Evolutionary conservation across 2,113 vertebrate genomes (phyloP).

Genomic region (Electrona antarctica): DNA sequence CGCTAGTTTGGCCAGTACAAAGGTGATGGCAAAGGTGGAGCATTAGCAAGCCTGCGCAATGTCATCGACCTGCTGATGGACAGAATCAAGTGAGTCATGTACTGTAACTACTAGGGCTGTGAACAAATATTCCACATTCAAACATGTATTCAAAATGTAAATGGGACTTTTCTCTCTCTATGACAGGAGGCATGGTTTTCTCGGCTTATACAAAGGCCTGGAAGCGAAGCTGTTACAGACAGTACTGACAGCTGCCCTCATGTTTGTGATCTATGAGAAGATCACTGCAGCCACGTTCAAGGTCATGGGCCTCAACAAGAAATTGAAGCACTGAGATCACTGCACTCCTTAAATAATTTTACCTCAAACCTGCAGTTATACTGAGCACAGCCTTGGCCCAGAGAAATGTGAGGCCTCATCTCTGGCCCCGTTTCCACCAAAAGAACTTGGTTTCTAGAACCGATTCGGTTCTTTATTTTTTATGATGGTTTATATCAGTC

Average conservation of each 20-base stretch:
- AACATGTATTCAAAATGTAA: no score
- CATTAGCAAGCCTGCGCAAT: constrained; percentile 70
- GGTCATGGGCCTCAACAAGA: constrained; percentile 78
- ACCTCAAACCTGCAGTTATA: not conserved
- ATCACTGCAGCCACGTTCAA: constrained; percentile 78
- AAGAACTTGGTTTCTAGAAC: no score
- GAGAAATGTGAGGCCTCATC: not conserved
- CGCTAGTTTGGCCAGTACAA: constrained; percentile 82
- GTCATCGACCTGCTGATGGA: constrained; percentile 75
- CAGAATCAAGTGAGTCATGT: constrained; percentile 76
- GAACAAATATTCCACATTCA: no score
- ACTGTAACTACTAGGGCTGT: no score
- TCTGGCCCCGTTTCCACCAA: no score
- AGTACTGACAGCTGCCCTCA: constrained; percentile 82
- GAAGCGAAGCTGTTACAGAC: constrained; percentile 85
- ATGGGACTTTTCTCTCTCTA: not conserved
- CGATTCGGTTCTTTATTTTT: no score
- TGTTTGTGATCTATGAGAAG: constrained; percentile 85
- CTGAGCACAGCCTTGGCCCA: not conserved
- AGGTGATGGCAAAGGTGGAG: constrained; percentile 66
- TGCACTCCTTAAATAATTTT: not conserved
- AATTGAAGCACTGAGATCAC: constrained; percentile 64
- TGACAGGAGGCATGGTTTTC: constrained; percentile 71
- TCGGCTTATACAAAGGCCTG: constrained; percentile 82
- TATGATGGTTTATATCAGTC: no score